Evolutionary conservation across 2,797 vertebrate species (phyloP), one percentile per base, ranked within the genome.

Genomic region (Steatocranus sp.): DNA sequence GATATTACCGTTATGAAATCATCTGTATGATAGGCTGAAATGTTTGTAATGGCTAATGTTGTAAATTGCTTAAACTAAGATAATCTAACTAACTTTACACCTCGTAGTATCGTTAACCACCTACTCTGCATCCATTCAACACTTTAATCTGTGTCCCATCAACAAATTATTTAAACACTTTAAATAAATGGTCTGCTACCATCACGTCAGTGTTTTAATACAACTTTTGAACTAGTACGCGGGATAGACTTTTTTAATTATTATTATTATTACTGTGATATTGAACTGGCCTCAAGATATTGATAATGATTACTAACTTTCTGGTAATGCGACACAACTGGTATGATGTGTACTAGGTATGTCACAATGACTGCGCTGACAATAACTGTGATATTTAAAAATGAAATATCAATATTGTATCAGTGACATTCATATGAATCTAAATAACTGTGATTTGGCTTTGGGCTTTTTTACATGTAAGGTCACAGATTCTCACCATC

Each of bases 401-500:
- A 20, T 63, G 18, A 36, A 36, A 63, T 63, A 36, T 36, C 58
- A 61, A 12, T 61, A 61, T 61, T 36, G 58, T 20, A 38, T 66
- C n/a, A 41, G 61, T 66, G 36, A 41, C n/a, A 66, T 15, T 41
- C 8, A 23, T 41, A 41, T 66, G 61, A 66, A 23, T 38, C 36
- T 66, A 66, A 66, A 66, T 66, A 66, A 41, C 61, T 66, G 11
- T 63, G n/a, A 63, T 36, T 63, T 63, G 30, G 9, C 30, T 63
- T 63, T 63, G 58, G 11, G 15, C 2, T 8, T 20, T 66, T 66
- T 66, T 66, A 14, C 34, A 38, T 9, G 34, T 66, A 23, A 23
- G n/a, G n/a, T 66, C 36, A 41, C 20, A 41, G 36, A 66, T 23
- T 15, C 34, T 66, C 34, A 15, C 8, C 34, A 38, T 66, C 61